Evolutionary conservation across 2,797 vertebrate genomes (phyloP).

Genomic region (Trachops cirrhosus): DNA sequence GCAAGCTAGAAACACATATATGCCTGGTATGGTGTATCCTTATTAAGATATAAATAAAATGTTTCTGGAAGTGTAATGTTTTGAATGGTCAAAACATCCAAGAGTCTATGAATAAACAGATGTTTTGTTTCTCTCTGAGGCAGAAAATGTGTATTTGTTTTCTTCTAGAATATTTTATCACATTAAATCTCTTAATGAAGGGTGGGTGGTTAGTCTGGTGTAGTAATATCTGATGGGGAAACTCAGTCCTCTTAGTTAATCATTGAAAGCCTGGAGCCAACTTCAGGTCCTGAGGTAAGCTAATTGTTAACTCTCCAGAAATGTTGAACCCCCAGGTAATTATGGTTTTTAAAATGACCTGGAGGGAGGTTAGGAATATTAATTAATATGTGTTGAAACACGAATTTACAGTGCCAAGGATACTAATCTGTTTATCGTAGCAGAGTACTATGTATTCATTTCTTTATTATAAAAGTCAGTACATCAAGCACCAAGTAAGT

Average conservation of each 20-base stretch:
- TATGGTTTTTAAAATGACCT: constrained; percentile 53
- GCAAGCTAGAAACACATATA: background rate
- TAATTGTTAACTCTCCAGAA: constrained; percentile 66
- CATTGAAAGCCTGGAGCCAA: constrained; percentile 37
- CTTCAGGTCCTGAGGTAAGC: constrained; percentile 57
- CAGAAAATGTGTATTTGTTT: background rate
- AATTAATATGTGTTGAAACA: constrained; percentile 69
- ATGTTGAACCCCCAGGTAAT: constrained; percentile 49
- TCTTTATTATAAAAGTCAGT: constrained; percentile 19
- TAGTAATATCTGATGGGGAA: constrained; percentile 12
- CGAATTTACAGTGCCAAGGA: constrained; percentile 4
- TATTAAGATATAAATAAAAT: background rate
- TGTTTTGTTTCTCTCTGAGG: background rate
- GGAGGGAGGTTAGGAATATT: constrained; percentile 55
- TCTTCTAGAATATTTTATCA: background rate
- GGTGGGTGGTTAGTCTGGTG: background rate
- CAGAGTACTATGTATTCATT: constrained; percentile 6
- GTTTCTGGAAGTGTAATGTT: background rate
- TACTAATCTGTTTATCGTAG: constrained; percentile 27
- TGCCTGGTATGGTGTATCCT: background rate
- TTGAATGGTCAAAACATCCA: background rate
- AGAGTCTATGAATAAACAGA: background rate
- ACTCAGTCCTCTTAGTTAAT: constrained; percentile 37
- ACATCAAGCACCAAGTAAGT: background rate
- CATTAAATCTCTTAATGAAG: background rate